Evolutionary conservation across 92 coral and sea anemone genomes (phyloP).

Genomic region (Zoanthus solanderi): DNA sequence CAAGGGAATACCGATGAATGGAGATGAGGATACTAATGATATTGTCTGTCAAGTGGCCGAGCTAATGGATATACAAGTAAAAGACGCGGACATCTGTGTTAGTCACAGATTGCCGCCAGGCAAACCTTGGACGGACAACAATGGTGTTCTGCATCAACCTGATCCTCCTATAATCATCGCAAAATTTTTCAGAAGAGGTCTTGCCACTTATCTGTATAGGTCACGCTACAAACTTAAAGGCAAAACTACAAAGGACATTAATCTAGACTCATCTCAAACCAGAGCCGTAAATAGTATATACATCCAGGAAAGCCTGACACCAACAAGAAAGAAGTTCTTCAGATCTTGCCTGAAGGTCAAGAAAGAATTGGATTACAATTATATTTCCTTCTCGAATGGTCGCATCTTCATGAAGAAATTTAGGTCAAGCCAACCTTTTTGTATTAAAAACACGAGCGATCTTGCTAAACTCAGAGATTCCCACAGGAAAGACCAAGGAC

Average conservation of each 20-base stretch:
- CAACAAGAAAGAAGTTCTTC: slow-evolving; percentile 10
- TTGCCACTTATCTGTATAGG: neutral
- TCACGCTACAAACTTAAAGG: slow-evolving; percentile 12
- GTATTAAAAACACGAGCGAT: neutral
- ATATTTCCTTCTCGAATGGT: slow-evolving; percentile 4
- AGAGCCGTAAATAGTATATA: no score
- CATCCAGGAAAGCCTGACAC: neutral
- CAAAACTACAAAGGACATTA: neutral
- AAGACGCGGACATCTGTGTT: neutral
- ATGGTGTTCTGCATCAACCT: neutral
- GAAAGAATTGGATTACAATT: slow-evolving; percentile 14
- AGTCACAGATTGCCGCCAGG: neutral
- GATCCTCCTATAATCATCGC: neutral
- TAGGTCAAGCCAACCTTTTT: neutral
- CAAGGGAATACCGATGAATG: neutral
- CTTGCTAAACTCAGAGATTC: no score
- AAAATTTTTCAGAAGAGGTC: neutral
- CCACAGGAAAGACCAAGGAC: no score
- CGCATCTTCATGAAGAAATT: neutral
- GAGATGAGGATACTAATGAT: neutral
- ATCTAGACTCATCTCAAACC: neutral
- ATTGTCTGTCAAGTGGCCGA: neutral
- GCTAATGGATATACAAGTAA: neutral
- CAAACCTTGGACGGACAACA: slow-evolving; percentile 14
- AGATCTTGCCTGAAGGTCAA: slow-evolving; percentile 3